Conservation (phyloP, 2,797 vertebrate genomes). For the Hyperoplus lanceolatus region DNA sequence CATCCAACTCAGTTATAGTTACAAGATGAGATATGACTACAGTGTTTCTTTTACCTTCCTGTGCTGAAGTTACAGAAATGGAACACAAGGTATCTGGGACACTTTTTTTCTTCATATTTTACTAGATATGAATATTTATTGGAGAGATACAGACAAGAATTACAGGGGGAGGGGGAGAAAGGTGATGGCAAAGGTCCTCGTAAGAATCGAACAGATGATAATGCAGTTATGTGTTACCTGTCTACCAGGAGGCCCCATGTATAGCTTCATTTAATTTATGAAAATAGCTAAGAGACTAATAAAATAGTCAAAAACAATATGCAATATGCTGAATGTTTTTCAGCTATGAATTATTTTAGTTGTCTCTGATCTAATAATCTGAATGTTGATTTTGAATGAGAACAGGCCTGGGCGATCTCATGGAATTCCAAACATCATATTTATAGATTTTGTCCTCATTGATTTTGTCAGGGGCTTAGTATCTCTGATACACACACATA, state of each 20-base stretch:
- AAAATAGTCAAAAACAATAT: neutral
- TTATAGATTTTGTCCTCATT: slow-evolving; percentile 60
- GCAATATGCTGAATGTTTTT: neutral
- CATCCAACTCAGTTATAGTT: slow-evolving; percentile 26
- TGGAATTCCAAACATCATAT: slow-evolving; percentile 34
- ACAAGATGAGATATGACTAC: neutral
- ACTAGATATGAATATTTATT: neutral
- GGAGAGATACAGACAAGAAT: neutral
- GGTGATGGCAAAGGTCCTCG: neutral
- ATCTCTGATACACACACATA: slow-evolving; percentile 28
- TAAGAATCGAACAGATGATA: neutral
- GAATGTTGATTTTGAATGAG: slow-evolving; percentile 4
- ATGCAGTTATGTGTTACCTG: neutral
- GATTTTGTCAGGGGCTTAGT: slow-evolving; percentile 54
- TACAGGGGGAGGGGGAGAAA: neutral
- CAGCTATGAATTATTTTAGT: neutral
- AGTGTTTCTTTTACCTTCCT: neutral
- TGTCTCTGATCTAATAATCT: too few relatives aligned
- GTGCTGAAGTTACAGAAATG: neutral
- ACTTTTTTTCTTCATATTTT: neutral
- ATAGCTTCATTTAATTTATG: neutral
- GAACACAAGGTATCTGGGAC: neutral
- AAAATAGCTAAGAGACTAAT: neutral
- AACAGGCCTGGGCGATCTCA: slow-evolving; percentile 7
- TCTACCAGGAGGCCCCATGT: neutral